Evolutionary conservation across 2,888 invertebrate genomes (phyloP).

Genomic region (Gymnocheta viridis): DNA sequence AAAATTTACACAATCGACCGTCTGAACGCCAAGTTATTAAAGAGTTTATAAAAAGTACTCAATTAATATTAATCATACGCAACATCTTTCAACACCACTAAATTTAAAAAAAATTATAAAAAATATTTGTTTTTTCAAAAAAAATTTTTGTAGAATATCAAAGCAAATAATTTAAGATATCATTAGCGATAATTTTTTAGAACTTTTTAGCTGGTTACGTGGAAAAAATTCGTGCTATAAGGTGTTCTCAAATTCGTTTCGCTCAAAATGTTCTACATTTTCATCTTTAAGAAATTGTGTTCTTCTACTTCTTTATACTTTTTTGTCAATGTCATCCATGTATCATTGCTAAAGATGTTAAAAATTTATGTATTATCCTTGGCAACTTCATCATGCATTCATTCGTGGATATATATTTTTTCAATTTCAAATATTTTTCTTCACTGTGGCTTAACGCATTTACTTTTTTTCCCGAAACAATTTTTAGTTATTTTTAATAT

Average conservation of each 20-base stretch:
- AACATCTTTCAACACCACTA: no score
- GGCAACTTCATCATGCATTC: slow-evolving; percentile 66
- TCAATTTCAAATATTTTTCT: not conserved
- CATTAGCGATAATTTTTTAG: not conserved
- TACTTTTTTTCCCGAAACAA: slow-evolving; percentile 16
- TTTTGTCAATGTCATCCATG: slow-evolving; percentile 51
- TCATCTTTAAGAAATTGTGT: not conserved
- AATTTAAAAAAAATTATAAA: no score
- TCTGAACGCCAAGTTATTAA: no score
- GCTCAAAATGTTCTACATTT: not conserved
- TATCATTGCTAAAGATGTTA: slow-evolving; percentile 65
- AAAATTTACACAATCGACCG: no score
- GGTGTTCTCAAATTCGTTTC: not conserved
- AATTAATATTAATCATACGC: no score
- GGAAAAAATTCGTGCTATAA: not conserved
- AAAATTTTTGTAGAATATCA: not conserved
- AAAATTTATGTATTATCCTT: slow-evolving; percentile 61
- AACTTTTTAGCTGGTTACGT: not conserved
- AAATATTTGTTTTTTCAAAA: no score
- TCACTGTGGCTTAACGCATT: slow-evolving; percentile 54
- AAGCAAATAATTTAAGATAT: not conserved
- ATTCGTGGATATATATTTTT: slow-evolving; percentile 22
- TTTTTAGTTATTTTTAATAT: slow-evolving; percentile 57
- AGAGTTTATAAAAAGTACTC: no score
- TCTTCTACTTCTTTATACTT: not conserved